A percentile compares a stretch with the other conserved stretches of the same genome.
Evolutionary conservation across 2,113 vertebrate genomes (phyloP).

Genomic region (Speoplatyrhinus poulsoni): DNA sequence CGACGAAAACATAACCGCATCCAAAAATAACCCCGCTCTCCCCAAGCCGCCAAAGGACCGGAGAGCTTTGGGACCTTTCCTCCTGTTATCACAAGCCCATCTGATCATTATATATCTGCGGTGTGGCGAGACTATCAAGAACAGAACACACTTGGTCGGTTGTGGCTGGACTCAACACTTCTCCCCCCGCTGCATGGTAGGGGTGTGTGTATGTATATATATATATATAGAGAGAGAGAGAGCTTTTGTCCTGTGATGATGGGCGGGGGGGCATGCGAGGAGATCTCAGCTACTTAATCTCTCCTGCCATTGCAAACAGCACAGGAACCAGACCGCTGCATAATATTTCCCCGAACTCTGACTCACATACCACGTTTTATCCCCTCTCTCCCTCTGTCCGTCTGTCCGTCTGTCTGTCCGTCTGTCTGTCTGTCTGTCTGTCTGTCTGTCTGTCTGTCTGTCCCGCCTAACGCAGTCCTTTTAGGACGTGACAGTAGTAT

Average conservation of each 20-base stretch:
- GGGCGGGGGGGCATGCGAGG: background rate
- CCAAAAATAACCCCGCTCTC: slow-evolving; percentile 70
- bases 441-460: slow-evolving; percentile 1
- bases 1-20: slow-evolving; percentile 59
- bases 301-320: slow-evolving; percentile 65
- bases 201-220: too few species aligned
- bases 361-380: background rate
- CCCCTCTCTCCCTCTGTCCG: slow-evolving; percentile 46
- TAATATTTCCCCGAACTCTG: slow-evolving; percentile 33
- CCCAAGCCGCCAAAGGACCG: slow-evolving; percentile 56
- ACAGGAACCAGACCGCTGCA: slow-evolving; percentile 58
- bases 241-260: background rate
- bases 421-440: slow-evolving; percentile 42
- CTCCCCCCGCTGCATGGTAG: too few species aligned
- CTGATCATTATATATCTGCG: slow-evolving; percentile 27
- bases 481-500: slow-evolving; percentile 71
- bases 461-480: background rate
- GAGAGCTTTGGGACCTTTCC: slow-evolving; percentile 42
- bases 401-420: slow-evolving; percentile 49
- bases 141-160: slow-evolving; percentile 39
- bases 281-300: slow-evolving; percentile 44
- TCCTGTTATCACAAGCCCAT: slow-evolving; percentile 40
- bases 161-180: slow-evolving; percentile 13
- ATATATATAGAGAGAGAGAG: background rate
- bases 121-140: slow-evolving; percentile 35